Conservation (phyloP, 2,797 vertebrate species). For the Gephyroberyx darwinii region DNA sequence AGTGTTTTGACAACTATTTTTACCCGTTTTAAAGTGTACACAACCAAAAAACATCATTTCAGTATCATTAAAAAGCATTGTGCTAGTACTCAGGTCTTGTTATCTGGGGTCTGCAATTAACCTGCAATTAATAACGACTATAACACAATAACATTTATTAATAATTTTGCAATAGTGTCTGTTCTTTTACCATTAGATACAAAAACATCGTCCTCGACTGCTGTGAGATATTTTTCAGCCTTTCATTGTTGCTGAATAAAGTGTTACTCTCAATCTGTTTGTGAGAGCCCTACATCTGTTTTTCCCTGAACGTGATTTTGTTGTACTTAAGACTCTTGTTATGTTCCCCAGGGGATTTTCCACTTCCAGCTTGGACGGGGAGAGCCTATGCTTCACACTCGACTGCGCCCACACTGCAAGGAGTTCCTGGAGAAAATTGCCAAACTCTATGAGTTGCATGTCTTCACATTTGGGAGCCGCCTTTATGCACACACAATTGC, state of each 20-base stretch:
- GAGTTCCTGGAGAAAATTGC: slow-evolving; percentile 97
- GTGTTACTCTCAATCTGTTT: too few relatives aligned
- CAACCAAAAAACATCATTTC: too few relatives aligned
- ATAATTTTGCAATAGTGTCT: background rate
- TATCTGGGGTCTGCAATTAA: background rate
- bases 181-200: background rate
- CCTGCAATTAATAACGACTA: background rate
- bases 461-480: slow-evolving; percentile 98
- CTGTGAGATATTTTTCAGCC: background rate
- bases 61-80: too few relatives aligned
- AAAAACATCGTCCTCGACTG: background rate
- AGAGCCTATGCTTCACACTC: slow-evolving; percentile 96
- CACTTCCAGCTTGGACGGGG: slow-evolving; percentile 97
- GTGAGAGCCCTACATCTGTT: background rate
- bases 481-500: slow-evolving; percentile 98
- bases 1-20: too few relatives aligned
- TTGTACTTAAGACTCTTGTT: background rate
- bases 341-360: slow-evolving; percentile 89
- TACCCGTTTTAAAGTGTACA: too few relatives aligned
- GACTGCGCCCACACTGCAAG: slow-evolving; percentile 97
- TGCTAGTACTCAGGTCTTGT: too few relatives aligned
- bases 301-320: background rate
- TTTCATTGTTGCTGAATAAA: background rate
- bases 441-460: slow-evolving; percentile 94
- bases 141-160: background rate